A percentile compares a stretch with the other conserved stretches of the same genome.
These are phyloP conservation scores for Salvelinus alpinus DNA, from an alignment of 2,113 vertebrate genomes.

Conservation along the genomic window DNA sequence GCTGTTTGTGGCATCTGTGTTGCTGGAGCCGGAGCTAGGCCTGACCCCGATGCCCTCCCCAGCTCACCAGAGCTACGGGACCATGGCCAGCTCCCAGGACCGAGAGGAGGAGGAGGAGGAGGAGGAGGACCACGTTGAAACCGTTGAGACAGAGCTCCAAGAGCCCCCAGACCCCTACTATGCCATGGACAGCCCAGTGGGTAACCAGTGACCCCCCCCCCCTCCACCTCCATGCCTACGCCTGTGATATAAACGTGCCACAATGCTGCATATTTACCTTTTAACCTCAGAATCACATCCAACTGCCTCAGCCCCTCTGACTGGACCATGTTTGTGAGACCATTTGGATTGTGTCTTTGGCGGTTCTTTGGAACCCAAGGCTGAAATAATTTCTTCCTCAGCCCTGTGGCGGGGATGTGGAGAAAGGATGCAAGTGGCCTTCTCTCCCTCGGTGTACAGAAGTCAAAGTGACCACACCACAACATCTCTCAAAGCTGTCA, in stretches of 20 bases:
- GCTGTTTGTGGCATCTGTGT: conserved; percentile 92
- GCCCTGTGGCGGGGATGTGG: conserved; percentile 12
- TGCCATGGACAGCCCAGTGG: conserved; percentile 78
- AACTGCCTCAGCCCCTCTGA: conserved; percentile 52
- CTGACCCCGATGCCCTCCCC: conserved; percentile 91
- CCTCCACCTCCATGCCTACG: conserved; percentile 35
- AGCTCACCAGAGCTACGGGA: conserved; percentile 89
- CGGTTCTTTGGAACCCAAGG: conserved; percentile 12
- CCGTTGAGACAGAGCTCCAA: conserved; percentile 81
- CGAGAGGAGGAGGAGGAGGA: conserved; percentile 66
- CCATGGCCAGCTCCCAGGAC: conserved; percentile 82
- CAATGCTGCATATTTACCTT: conserved; percentile 59
- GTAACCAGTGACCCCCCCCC: conserved; percentile 76
- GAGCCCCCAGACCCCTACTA: conserved; percentile 72
- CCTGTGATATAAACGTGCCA: conserved; percentile 49
- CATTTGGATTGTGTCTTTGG: conserved; percentile 1
- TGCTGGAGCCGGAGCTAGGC: conserved; percentile 90
- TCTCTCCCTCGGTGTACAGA: conserved; percentile 13
- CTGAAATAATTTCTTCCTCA: not conserved
- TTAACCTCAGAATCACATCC: conserved; percentile 53
- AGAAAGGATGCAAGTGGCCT: conserved; percentile 17
- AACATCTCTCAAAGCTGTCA: conserved; percentile 30
- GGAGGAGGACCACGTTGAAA: conserved; percentile 69
- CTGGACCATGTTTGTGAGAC: conserved; percentile 15
- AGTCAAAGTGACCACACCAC: not conserved